Conservation (phyloP, 2,888 invertebrate genomes). For the Adela reaumurella region DNA sequence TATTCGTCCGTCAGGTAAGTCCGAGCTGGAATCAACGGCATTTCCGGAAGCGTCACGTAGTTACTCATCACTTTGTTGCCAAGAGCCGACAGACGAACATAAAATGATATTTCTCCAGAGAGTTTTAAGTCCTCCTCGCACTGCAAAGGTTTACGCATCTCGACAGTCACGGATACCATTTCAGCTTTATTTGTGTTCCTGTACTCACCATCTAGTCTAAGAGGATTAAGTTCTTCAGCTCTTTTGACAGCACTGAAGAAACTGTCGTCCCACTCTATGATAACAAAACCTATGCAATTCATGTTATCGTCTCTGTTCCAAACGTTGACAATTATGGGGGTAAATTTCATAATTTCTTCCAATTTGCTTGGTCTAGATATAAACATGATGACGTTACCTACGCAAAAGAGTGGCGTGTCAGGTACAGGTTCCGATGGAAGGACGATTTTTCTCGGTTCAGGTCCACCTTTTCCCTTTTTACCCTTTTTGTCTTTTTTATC, state of each 20-base stretch:
- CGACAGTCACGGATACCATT: slow-evolving; percentile 41
- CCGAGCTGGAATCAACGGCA: slow-evolving; percentile 36
- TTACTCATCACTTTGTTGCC: slow-evolving; percentile 37
- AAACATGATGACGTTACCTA: slow-evolving; percentile 42
- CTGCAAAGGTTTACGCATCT: slow-evolving; percentile 28
- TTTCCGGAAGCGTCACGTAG: slow-evolving; percentile 41
- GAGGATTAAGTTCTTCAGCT: slow-evolving; percentile 32
- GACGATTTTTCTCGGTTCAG: slow-evolving; percentile 21
- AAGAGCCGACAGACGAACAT: slow-evolving; percentile 33
- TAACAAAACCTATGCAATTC: slow-evolving; percentile 36
- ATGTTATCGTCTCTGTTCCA: slow-evolving; percentile 46
- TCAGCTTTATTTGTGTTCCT: slow-evolving; percentile 31
- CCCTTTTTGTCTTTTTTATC: slow-evolving; percentile 21
- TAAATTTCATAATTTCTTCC: slow-evolving; percentile 31
- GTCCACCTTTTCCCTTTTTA: slow-evolving; percentile 22
- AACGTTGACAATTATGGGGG: slow-evolving; percentile 40
- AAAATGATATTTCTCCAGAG: slow-evolving; percentile 42
- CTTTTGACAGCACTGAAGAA: slow-evolving; percentile 33
- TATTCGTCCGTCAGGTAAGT: slow-evolving; percentile 40
- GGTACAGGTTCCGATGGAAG: slow-evolving; percentile 45
- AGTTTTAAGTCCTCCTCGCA: slow-evolving; percentile 44
- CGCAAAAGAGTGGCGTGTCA: slow-evolving; percentile 44
- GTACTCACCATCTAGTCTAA: slow-evolving; percentile 38
- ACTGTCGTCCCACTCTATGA: slow-evolving; percentile 37
- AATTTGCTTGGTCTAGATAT: slow-evolving; percentile 38